Evolutionary conservation across 2,797 vertebrate genomes (phyloP).

Genomic region (Choloepus didactylus): DNA sequence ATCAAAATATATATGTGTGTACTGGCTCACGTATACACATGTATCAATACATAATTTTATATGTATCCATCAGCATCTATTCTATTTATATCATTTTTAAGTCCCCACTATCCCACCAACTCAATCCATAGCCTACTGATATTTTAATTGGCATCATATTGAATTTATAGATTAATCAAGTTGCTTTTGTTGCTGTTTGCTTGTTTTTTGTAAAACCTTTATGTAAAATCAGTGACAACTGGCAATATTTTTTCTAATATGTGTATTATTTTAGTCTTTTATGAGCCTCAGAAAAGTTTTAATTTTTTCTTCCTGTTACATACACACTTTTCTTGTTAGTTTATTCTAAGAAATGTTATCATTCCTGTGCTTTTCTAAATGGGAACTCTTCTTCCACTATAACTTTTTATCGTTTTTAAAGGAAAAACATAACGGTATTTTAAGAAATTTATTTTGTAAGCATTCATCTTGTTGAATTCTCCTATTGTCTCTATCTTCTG

Average conservation of each 20-base stretch:
- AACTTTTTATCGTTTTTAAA: background rate
- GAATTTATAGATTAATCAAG: constrained; percentile 18
- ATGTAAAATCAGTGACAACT: background rate
- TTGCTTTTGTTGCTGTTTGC: background rate
- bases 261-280: background rate
- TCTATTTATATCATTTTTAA: constrained; percentile 20
- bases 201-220: background rate
- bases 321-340: background rate
- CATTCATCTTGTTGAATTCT: background rate
- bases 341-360: background rate
- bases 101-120: background rate
- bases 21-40: background rate
- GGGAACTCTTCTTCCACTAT: background rate
- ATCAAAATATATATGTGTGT: background rate
- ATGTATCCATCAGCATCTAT: background rate
- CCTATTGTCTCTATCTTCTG: background rate
- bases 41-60: background rate
- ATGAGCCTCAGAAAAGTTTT: background rate
- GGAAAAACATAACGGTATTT: background rate
- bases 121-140: background rate
- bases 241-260: background rate
- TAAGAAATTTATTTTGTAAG: constrained; percentile 52
- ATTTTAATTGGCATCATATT: background rate
- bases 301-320: background rate
- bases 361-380: constrained; percentile 37